These are phyloP conservation scores for Diadromus collaris DNA, from an alignment of 2,888 invertebrate species.

Conservation along the genomic window DNA sequence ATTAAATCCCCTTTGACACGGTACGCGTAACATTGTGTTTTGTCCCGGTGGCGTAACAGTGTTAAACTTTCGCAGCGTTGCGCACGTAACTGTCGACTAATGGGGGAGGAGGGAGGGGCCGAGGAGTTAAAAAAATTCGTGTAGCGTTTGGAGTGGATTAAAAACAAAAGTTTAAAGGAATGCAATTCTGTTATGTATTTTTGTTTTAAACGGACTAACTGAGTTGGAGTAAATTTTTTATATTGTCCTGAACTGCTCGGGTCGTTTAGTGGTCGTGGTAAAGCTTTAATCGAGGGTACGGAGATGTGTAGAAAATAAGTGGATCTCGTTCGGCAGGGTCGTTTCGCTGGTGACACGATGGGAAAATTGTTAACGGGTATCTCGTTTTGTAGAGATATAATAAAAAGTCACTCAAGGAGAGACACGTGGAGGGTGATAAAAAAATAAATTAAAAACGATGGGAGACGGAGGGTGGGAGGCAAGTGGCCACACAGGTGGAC, in stretches of 20 bases:
- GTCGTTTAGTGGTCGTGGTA: background rate
- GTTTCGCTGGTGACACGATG: background rate
- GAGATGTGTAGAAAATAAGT: background rate
- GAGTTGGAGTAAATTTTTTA: background rate
- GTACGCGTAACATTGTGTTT: conserved; percentile 3
- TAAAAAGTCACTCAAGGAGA: conserved; percentile 13
- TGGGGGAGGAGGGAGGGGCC: too few species aligned
- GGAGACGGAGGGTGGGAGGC: background rate
- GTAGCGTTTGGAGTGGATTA: background rate
- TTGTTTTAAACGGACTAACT: background rate
- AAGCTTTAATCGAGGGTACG: background rate
- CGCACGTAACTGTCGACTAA: background rate
- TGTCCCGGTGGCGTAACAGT: background rate
- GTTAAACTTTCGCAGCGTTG: background rate
- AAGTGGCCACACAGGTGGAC: conserved; percentile 23
- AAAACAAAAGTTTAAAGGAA: background rate
- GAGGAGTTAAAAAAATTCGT: too few species aligned
- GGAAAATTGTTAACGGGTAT: conserved; percentile 8
- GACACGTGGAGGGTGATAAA: conserved; percentile 14
- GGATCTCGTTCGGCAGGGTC: conserved; percentile 3
- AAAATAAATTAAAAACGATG: background rate
- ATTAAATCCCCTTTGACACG: background rate
- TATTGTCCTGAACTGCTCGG: background rate
- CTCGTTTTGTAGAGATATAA: conserved; percentile 1
- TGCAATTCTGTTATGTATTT: background rate